Percentiles rank a stretch among this genome's conserved stretches.
phyloP scores from a whole-genome alignment of 2,888 invertebrate species.

The Norana najaformis region DNA sequence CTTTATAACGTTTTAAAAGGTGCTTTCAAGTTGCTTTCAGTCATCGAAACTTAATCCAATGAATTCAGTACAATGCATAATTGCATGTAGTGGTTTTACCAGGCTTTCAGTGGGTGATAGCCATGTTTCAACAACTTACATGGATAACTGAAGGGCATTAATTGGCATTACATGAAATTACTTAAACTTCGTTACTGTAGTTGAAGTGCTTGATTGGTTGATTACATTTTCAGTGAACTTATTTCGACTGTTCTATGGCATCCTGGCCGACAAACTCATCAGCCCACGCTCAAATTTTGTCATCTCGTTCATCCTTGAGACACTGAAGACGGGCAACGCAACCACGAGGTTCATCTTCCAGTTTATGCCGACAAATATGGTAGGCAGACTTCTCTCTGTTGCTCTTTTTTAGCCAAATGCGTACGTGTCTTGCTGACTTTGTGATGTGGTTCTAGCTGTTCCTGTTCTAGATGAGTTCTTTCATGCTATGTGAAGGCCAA shows the following conservation, averaged over 20 bases:
- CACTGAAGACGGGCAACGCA: slow-evolving; percentile 56
- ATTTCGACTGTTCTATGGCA: slow-evolving; percentile 59
- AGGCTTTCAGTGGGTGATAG: no score
- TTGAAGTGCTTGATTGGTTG: slow-evolving; percentile 1
- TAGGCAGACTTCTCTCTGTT: slow-evolving; percentile 20
- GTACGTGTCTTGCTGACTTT: background rate
- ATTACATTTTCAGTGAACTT: slow-evolving; percentile 54
- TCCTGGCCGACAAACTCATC: slow-evolving; percentile 56
- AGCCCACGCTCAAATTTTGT: slow-evolving; percentile 62
- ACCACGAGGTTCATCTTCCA: slow-evolving; percentile 37
- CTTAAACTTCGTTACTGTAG: background rate
- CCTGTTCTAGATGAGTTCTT: no score
- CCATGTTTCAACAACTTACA: background rate
- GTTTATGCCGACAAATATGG: slow-evolving; percentile 38
- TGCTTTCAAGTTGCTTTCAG: background rate
- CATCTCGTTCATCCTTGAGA: slow-evolving; percentile 60
- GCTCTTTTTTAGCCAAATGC: background rate
- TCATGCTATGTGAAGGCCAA: no score
- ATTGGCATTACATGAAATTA: background rate
- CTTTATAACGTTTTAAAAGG: no score
- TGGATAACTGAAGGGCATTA: background rate
- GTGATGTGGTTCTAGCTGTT: no score
- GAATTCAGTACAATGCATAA: background rate
- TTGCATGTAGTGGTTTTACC: no score
- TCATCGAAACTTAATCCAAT: background rate